phyloP scores from a whole-genome alignment of 1,140 invertebrate species.

The Maniola jurtina region DNA sequence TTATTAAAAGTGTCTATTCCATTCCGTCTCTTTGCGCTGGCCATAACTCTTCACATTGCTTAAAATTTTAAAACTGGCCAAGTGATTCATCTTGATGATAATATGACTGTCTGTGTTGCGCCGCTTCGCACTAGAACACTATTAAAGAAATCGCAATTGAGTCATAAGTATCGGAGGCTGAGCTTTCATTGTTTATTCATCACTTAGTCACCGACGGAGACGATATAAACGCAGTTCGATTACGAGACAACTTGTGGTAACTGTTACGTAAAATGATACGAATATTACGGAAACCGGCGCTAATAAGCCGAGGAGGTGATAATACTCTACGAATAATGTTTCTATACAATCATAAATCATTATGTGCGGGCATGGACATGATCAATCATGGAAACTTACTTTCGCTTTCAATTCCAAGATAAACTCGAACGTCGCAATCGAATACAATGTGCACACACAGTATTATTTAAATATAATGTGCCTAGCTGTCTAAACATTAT shows the following conservation, averaged over 20 bases:
- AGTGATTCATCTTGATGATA: not conserved
- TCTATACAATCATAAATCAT: conserved; percentile 30
- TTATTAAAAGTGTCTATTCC: too few relatives aligned
- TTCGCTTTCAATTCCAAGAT: conserved; percentile 26
- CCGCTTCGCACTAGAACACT: not conserved
- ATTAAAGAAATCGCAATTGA: conserved; percentile 28
- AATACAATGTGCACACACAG: conserved; percentile 1
- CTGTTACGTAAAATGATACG: conserved; percentile 16
- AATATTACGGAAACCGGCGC: conserved; percentile 14
- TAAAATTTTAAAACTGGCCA: too few relatives aligned
- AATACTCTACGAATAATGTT: conserved; percentile 9
- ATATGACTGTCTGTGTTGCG: not conserved
- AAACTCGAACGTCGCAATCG: not conserved
- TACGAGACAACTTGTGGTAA: conserved; percentile 13
- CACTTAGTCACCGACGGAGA: conserved; percentile 4
- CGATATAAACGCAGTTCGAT: conserved; percentile 11
- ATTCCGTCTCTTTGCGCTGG: too few relatives aligned
- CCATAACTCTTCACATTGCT: too few relatives aligned
- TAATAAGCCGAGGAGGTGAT: conserved; percentile 10
- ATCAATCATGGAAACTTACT: conserved; percentile 13
- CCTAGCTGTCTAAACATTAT: not conserved
- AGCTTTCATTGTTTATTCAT: conserved; percentile 50
- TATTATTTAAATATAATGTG: not conserved
- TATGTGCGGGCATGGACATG: conserved; percentile 4
- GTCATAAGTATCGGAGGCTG: conserved; percentile 32